Conservation (phyloP, 2,113 vertebrate genomes). For the Bubo scandiacus region DNA sequence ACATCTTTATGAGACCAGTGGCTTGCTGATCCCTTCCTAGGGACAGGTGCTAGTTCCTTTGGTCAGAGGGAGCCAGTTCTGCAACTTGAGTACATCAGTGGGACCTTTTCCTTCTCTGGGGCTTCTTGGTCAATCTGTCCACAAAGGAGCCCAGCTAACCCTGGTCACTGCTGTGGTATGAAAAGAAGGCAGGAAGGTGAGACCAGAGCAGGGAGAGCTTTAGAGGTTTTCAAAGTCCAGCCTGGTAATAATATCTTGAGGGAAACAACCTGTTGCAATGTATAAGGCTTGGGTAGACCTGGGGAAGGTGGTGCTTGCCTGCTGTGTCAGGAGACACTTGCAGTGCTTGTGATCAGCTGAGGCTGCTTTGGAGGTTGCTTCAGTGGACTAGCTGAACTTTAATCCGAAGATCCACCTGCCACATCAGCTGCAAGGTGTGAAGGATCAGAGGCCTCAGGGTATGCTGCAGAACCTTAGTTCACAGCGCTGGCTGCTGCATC, state of each 20-base stretch:
- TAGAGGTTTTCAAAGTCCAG: not conserved
- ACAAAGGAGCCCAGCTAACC: not conserved
- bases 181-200: not conserved
- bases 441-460: not conserved
- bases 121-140: not conserved
- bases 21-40: not conserved
- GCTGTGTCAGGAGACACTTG: not conserved
- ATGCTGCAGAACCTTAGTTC: not conserved
- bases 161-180: not conserved
- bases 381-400: not conserved
- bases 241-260: not conserved
- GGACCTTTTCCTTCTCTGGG: not conserved
- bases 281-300: not conserved
- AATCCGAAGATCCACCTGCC: not conserved
- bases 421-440: not conserved
- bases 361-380: not conserved
- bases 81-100: not conserved
- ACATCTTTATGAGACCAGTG: not conserved
- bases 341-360: not conserved
- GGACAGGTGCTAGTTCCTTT: not conserved
- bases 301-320: not conserved
- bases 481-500: not conserved
- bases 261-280: not conserved
- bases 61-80: not conserved
- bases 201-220: not conserved